phyloP scores from a whole-genome alignment of 2,113 vertebrate species.

The Numenius arquata region DNA sequence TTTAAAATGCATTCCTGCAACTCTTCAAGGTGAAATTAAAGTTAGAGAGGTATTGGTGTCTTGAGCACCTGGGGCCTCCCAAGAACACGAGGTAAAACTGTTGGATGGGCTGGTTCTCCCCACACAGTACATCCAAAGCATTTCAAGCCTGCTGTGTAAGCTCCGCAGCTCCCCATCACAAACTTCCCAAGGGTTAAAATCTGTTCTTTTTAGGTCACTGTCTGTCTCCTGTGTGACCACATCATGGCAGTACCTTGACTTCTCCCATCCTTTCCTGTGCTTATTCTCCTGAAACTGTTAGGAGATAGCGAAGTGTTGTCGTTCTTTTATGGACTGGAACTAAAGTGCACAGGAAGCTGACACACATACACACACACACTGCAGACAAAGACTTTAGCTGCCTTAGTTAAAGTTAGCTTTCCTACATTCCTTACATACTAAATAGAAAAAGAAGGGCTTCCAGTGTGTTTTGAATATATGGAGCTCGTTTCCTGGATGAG shows the following conservation, averaged over 20 bases:
- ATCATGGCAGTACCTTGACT: not conserved
- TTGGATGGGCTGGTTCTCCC: not conserved
- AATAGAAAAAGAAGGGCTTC: not conserved
- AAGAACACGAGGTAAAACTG: not conserved
- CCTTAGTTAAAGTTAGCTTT: not conserved
- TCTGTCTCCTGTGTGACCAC: not conserved
- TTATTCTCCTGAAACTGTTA: not conserved
- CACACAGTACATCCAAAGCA: not conserved
- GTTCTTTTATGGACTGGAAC: not conserved
- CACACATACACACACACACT: fast-evolving
- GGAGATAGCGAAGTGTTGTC: fast-evolving
- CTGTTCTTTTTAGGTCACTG: not conserved
- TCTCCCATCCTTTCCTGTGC: not conserved
- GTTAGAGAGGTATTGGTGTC: not conserved
- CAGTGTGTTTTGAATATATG: not conserved
- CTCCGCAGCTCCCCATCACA: not conserved
- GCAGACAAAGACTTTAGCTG: not conserved
- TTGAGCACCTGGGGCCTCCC: not conserved
- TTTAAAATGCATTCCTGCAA: not conserved
- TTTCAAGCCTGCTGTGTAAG: not conserved
- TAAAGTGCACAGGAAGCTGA: not conserved
- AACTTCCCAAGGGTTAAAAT: not conserved
- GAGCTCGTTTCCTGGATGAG: not conserved
- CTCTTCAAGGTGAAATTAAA: conserved; percentile 35
- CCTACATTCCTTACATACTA: not conserved